phyloP scores from a whole-genome alignment of 2,888 invertebrate genomes.

The Trachelus iudaicus region DNA sequence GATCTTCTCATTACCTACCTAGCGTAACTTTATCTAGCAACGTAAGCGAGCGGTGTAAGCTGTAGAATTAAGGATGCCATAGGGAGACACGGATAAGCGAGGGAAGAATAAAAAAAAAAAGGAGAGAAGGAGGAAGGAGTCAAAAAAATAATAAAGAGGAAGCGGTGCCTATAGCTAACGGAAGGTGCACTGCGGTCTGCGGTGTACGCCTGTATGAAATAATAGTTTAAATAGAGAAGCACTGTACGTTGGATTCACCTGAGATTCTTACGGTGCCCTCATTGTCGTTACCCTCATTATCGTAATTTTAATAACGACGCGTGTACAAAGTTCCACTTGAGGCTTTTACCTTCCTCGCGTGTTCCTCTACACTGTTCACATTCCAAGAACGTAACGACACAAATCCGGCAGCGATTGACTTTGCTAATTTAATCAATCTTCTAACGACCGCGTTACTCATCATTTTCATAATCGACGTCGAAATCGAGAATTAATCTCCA shows the following conservation, averaged over 20 bases:
- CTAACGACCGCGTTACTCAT: neutral
- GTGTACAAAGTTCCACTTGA: conserved; percentile 55
- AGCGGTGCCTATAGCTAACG: conserved; percentile 53
- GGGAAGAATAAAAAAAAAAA: conserved; percentile 18
- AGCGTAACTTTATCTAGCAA: conserved; percentile 57
- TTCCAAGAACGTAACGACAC: neutral
- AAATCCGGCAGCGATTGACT: neutral
- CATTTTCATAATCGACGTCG: neutral
- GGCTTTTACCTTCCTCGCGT: conserved; percentile 21
- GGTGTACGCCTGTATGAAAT: conserved; percentile 38
- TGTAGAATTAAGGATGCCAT: conserved; percentile 51
- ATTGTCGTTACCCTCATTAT: conserved; percentile 21
- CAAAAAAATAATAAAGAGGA: conserved; percentile 24
- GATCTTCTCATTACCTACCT: conserved; percentile 56
- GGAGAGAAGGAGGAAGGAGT: conserved; percentile 36
- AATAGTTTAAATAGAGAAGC: conserved; percentile 46
- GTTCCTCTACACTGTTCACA: neutral
- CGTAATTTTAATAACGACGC: conserved; percentile 13
- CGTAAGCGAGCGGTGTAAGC: conserved; percentile 58
- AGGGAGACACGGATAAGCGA: conserved; percentile 28
- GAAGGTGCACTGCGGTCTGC: conserved; percentile 39
- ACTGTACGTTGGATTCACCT: conserved; percentile 57
- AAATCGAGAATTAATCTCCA: neutral
- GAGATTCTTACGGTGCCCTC: conserved; percentile 55
- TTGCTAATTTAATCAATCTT: neutral